Evolutionary conservation across 2,113 vertebrate species (phyloP).

Genomic region (Petroica traversi): DNA sequence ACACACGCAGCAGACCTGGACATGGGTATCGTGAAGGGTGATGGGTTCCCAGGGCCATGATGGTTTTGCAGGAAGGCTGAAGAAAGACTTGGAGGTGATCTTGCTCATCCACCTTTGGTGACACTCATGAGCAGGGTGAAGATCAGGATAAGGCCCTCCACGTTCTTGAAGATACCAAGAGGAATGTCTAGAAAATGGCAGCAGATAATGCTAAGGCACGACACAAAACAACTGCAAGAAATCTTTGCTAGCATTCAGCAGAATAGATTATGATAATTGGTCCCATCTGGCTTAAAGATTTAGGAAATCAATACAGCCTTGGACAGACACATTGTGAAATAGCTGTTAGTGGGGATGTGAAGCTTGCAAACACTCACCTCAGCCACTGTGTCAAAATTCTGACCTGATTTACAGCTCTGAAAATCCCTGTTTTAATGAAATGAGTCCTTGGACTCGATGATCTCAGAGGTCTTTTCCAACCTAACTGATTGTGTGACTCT

Average conservation of each 20-base stretch:
- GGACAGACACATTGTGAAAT: neutral
- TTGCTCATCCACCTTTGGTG: neutral
- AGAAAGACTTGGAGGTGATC: neutral
- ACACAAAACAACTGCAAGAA: neutral
- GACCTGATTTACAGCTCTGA: neutral
- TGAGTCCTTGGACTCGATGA: neutral
- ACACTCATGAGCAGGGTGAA: neutral
- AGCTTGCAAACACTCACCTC: neutral
- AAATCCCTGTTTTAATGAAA: neutral
- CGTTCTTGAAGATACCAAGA: neutral
- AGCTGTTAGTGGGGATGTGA: neutral
- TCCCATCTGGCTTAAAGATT: constrained; percentile 12
- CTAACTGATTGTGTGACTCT: neutral
- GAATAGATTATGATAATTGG: neutral
- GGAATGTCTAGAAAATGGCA: neutral
- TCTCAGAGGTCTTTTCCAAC: neutral
- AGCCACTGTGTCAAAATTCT: neutral
- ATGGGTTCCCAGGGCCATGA: neutral
- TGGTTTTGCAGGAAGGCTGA: neutral
- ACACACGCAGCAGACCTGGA: neutral
- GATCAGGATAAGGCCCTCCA: neutral
- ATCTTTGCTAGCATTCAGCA: neutral
- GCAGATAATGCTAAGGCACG: neutral
- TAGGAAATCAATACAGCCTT: neutral
- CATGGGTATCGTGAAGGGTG: neutral